Evolutionary conservation across 2,113 vertebrate species (phyloP).

Genomic region (Campylomormyrus tamandua): DNA sequence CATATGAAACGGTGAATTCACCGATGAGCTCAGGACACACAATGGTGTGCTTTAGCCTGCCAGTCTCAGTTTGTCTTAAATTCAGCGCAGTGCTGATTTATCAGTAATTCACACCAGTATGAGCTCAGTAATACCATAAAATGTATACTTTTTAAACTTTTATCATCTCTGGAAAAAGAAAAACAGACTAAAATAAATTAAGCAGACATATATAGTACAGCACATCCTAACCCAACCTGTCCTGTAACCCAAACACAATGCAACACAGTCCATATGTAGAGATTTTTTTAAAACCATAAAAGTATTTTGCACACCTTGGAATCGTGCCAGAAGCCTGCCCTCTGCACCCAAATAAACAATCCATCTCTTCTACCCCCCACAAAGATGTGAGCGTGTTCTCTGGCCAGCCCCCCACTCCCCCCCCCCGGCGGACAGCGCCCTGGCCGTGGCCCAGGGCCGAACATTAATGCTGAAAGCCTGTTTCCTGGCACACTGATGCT

Average conservation of each 20-base stretch:
- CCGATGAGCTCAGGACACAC: not conserved
- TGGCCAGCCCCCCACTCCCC: not conserved
- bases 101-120: not conserved
- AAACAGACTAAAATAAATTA: slow-evolving; percentile 41
- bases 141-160: slow-evolving; percentile 34
- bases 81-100: not conserved
- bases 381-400: not conserved
- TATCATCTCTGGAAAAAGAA: slow-evolving; percentile 32
- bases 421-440: not conserved
- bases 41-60: not conserved
- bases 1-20: not conserved
- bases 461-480: not conserved
- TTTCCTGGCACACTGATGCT: not conserved
- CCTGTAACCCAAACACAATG: slow-evolving; percentile 19
- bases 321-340: not conserved
- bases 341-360: slow-evolving; percentile 7
- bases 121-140: not conserved
- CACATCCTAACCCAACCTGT: slow-evolving; percentile 17
- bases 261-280: slow-evolving; percentile 36
- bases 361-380: slow-evolving; percentile 18
- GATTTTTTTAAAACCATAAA: not conserved
- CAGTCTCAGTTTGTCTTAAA: not conserved
- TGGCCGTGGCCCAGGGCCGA: not conserved
- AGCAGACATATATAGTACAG: slow-evolving; percentile 33
- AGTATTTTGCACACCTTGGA: not conserved